Percentiles rank a stretch among this genome's conserved stretches.
Evolutionary conservation across 2,888 invertebrate species (phyloP).

Genomic region (Xestobium rufovillosum): DNA sequence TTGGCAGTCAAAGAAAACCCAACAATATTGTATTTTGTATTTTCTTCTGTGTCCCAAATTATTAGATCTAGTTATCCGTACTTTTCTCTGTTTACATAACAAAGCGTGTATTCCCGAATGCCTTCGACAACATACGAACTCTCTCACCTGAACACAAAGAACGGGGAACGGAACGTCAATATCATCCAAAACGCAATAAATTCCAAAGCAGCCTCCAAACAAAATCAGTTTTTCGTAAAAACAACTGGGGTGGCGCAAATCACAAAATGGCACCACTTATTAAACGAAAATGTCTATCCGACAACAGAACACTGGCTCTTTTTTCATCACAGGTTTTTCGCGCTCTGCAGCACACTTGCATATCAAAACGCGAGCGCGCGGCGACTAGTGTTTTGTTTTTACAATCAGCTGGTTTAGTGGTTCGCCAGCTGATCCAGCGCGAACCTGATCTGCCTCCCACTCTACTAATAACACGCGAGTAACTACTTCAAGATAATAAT

Average conservation of each 20-base stretch:
- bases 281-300: no score
- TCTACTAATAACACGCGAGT: neutral
- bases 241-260: conserved; percentile 1
- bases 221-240: conserved; percentile 12
- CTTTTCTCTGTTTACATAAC: conserved; percentile 40
- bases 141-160: no score
- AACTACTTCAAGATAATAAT: neutral
- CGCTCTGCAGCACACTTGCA: neutral
- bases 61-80: no score
- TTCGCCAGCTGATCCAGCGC: conserved; percentile 30
- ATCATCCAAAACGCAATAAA: conserved; percentile 16
- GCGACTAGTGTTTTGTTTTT: conserved; percentile 30
- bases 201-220: conserved; percentile 14
- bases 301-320: no score
- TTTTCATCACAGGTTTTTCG: no score
- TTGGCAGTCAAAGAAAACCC: no score
- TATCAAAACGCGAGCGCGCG: conserved; percentile 4
- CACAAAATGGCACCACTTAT: no score
- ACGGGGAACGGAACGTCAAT: no score
- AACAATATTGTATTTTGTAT: no score
- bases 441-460: conserved; percentile 25
- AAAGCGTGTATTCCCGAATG: conserved; percentile 26
- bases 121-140: conserved; percentile 24
- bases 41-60: no score
- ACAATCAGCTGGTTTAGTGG: conserved; percentile 34